Conservation (phyloP, 2,888 invertebrate species). For the Cistogaster globosa region DNA sequence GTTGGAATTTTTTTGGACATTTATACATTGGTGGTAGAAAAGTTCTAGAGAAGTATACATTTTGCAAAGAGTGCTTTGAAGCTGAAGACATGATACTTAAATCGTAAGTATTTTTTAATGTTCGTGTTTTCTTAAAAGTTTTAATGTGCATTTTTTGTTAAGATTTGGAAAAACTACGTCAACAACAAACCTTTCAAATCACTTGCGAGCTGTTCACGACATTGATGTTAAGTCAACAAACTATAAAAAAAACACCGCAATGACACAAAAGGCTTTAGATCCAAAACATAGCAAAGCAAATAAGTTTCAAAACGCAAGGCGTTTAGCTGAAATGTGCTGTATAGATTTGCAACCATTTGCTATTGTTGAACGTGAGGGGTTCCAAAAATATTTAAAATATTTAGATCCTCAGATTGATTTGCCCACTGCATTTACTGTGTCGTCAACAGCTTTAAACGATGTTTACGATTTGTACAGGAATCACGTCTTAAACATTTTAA, state of each 20-base stretch:
- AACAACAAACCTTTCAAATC: neutral
- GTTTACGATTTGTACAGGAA: neutral
- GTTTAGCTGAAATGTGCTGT: neutral
- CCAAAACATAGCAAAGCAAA: neutral
- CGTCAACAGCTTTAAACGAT: neutral
- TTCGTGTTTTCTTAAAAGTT: too few species aligned
- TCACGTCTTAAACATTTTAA: too few species aligned
- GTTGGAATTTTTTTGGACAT: too few species aligned
- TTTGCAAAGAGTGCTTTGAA: too few species aligned
- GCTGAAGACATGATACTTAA: too few species aligned
- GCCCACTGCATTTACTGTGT: neutral
- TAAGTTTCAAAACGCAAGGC: neutral
- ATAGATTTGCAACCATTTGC: too few species aligned
- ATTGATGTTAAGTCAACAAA: neutral
- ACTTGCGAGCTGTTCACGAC: neutral
- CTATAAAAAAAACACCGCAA: neutral
- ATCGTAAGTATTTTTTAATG: neutral
- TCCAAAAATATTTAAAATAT: neutral
- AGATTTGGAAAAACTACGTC: neutral
- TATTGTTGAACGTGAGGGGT: neutral
- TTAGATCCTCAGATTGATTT: neutral
- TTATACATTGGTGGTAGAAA: too few species aligned
- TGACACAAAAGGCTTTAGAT: neutral
- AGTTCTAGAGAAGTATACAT: too few species aligned
- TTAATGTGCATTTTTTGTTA: neutral